Conservation (phyloP, 1,140 invertebrate species). For the Drosophila grimshawi region DNA sequence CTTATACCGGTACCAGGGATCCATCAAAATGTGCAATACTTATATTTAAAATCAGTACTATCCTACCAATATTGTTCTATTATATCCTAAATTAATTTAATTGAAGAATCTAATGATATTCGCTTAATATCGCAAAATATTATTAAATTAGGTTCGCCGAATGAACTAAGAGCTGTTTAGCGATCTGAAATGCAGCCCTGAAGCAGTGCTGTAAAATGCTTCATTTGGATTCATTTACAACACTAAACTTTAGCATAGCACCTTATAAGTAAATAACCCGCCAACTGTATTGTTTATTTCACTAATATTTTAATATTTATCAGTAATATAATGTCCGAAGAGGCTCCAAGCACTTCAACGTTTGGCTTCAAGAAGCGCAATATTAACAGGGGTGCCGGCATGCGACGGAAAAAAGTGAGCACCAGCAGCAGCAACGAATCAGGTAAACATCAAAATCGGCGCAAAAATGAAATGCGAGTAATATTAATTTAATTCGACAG, state of each 20-base stretch:
- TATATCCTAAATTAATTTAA: too few relatives aligned
- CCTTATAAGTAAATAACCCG: conserved; percentile 29
- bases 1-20: conserved; percentile 4
- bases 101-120: too few relatives aligned
- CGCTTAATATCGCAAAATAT: too few relatives aligned
- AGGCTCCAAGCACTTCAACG: conserved; percentile 46
- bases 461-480: conserved; percentile 2
- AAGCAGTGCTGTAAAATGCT: conserved; percentile 18
- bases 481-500: conserved; percentile 23
- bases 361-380: conserved; percentile 81
- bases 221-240: background rate
- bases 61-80: too few relatives aligned
- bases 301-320: background rate
- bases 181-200: background rate
- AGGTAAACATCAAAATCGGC: conserved; percentile 46
- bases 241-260: background rate
- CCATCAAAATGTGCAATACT: background rate
- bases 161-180: background rate
- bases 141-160: background rate
- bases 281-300: background rate
- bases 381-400: conserved; percentile 62
- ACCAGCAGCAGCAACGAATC: conserved; percentile 68
- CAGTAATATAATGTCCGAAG: conserved; percentile 62
- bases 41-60: background rate
- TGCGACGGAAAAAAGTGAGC: conserved; percentile 62